Evolutionary conservation across 2,113 vertebrate genomes (phyloP).

Genomic region (Papio anubis): DNA sequence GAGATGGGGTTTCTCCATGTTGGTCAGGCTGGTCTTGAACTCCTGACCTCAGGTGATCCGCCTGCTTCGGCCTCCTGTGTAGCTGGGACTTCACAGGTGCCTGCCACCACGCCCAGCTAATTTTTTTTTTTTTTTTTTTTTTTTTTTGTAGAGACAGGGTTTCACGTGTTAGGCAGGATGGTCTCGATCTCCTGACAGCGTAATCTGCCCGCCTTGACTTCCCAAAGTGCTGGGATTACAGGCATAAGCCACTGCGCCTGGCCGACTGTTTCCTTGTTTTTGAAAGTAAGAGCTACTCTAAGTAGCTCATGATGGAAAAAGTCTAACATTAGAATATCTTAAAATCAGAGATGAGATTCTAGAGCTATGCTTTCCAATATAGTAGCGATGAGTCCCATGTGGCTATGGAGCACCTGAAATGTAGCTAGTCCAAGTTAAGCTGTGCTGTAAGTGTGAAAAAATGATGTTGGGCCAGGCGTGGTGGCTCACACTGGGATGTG

Average conservation of each 20-base stretch:
- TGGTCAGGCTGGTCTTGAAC: no score
- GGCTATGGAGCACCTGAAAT: background rate
- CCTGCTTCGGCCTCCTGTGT: no score
- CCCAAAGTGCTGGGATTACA: no score
- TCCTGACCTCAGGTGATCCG: no score
- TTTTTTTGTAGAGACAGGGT: no score
- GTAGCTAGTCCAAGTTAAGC: background rate
- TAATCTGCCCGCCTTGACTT: no score
- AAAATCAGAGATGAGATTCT: background rate
- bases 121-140: background rate
- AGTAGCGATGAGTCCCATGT: background rate
- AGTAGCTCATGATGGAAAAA: background rate
- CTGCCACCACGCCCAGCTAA: no score
- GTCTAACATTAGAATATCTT: background rate
- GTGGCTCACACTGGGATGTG: no score
- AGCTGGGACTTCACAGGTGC: no score
- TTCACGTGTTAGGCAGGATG: no score
- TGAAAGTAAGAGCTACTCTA: background rate
- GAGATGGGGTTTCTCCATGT: no score
- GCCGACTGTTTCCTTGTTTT: background rate
- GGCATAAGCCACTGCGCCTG: fast-evolving
- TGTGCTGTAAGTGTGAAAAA: background rate
- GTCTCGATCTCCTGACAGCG: no score
- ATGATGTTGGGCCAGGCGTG: background rate
- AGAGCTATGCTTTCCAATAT: background rate